A percentile compares a stretch with the other conserved stretches of the same genome.
These are phyloP conservation scores for Thalpophila matura DNA, from an alignment of 2,888 invertebrate species.

Conservation along the genomic window DNA sequence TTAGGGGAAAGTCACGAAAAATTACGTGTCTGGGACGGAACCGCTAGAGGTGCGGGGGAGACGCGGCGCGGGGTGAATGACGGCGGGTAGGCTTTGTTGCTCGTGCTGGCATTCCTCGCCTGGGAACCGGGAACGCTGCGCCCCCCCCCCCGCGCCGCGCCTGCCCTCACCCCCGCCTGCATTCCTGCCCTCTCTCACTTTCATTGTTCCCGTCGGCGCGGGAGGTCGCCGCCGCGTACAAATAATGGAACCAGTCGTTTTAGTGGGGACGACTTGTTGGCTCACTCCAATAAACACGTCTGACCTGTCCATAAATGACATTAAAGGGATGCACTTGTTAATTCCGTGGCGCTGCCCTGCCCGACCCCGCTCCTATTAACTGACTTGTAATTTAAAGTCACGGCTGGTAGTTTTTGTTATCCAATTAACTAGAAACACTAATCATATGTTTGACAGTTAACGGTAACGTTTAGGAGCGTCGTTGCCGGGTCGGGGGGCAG, in stretches of 20 bases:
- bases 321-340: slow-evolving; percentile 82
- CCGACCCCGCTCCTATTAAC: slow-evolving; percentile 39
- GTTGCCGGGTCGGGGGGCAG: slow-evolving; percentile 62
- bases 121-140: slow-evolving; percentile 87
- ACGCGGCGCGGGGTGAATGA: slow-evolving; percentile 84
- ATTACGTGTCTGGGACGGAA: slow-evolving; percentile 81
- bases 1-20: slow-evolving; percentile 85
- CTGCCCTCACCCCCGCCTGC: slow-evolving; percentile 77
- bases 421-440: slow-evolving; percentile 65
- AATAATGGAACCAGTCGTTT: slow-evolving; percentile 85
- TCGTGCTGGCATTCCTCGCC: slow-evolving; percentile 90
- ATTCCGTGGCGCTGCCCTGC: slow-evolving; percentile 57
- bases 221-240: slow-evolving; percentile 87
- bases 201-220: slow-evolving; percentile 89
- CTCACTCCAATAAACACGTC: slow-evolving; percentile 84
- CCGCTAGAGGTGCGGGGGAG: slow-evolving; percentile 72
- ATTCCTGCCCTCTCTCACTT: slow-evolving; percentile 90
- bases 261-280: slow-evolving; percentile 79
- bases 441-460: slow-evolving; percentile 77
- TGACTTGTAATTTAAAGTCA: slow-evolving; percentile 45
- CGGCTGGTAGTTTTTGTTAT: slow-evolving; percentile 57
- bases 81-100: slow-evolving; percentile 89
- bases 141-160: slow-evolving; percentile 71
- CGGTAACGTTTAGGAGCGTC: slow-evolving; percentile 65
- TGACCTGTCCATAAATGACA: slow-evolving; percentile 82